These are phyloP conservation scores for Calliopum simillimum DNA, from an alignment of 2,888 invertebrate genomes.

Conservation along the genomic window DNA sequence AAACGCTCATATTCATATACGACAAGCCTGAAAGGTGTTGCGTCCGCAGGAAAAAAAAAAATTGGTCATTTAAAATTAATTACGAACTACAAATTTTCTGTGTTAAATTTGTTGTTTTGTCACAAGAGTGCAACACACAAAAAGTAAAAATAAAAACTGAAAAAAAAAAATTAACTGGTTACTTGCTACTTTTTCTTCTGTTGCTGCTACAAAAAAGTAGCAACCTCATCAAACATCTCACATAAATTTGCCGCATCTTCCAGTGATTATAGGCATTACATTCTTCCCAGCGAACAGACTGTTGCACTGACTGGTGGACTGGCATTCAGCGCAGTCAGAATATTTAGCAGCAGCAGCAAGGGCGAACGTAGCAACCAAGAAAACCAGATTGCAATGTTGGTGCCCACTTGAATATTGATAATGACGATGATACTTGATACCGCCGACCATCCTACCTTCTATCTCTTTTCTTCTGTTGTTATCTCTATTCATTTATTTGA, in stretches of 20 bases:
- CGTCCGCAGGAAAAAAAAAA: conserved; percentile 9
- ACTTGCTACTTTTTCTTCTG: too few species aligned
- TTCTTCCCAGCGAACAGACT: conserved; percentile 39
- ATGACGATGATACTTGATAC: conserved; percentile 56
- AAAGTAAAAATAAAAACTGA: conserved; percentile 30
- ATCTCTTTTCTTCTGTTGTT: conserved; percentile 15
- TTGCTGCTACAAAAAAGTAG: too few species aligned
- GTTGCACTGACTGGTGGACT: conserved; percentile 3
- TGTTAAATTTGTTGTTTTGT: conserved; percentile 45
- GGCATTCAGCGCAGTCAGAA: conserved; percentile 1
- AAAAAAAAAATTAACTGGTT: conserved; percentile 22
- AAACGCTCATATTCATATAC: neutral
- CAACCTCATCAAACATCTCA: too few species aligned
- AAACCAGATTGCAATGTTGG: conserved; percentile 42
- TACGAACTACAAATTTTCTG: conserved; percentile 44
- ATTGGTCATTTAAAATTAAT: conserved; percentile 40
- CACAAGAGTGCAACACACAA: conserved; percentile 31
- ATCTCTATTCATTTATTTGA: neutral
- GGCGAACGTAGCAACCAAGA: conserved; percentile 10
- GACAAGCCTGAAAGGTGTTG: neutral
- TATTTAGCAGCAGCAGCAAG: neutral
- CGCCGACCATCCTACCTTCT: conserved; percentile 20
- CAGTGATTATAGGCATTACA: conserved; percentile 23
- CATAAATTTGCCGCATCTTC: too few species aligned
- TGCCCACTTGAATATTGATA: conserved; percentile 54